A percentile compares a stretch with the other conserved stretches of the same genome.
Conservation (phyloP, 2,797 vertebrate species). For the Oreortyx pictus region DNA sequence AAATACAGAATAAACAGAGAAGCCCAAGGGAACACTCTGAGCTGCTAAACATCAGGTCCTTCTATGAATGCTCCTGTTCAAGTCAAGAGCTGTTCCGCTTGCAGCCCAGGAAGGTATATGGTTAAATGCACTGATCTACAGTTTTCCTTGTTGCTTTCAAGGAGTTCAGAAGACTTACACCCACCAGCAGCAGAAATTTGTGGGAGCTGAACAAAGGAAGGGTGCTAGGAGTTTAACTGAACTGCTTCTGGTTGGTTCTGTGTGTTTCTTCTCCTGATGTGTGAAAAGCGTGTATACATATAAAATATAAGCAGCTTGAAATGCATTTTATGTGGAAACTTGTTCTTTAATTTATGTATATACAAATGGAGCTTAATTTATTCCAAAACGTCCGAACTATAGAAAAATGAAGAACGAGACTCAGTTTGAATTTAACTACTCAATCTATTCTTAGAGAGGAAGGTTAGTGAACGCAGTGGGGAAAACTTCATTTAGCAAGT, state of each 20-base stretch:
- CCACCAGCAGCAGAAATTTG: conserved; percentile 58
- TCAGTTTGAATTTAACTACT: not conserved
- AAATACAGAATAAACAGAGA: not conserved
- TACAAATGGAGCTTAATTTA: conserved; percentile 6
- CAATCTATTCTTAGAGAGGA: not conserved
- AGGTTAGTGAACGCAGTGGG: not conserved
- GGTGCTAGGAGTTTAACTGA: conserved; percentile 50
- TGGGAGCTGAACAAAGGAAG: conserved; percentile 61
- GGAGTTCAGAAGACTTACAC: conserved; percentile 65
- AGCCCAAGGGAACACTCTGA: not conserved
- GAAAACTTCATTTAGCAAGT: not conserved
- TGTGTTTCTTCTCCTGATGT: not conserved
- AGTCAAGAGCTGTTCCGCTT: not conserved
- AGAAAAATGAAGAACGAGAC: not conserved
- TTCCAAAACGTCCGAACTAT: conserved; percentile 6
- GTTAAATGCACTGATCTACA: conserved; percentile 12
- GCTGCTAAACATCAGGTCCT: not conserved
- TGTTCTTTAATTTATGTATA: not conserved
- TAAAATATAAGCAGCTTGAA: conserved; percentile 18
- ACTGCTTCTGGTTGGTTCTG: not conserved
- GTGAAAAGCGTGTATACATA: not conserved
- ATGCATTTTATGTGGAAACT: not conserved
- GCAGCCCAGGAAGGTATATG: not conserved
- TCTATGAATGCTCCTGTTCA: accelerated
- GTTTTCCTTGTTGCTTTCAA: conserved; percentile 39